Percentiles rank a stretch among this genome's conserved stretches.
Conservation (phyloP, 2,888 invertebrate genomes). For the Octodonta nipae region DNA sequence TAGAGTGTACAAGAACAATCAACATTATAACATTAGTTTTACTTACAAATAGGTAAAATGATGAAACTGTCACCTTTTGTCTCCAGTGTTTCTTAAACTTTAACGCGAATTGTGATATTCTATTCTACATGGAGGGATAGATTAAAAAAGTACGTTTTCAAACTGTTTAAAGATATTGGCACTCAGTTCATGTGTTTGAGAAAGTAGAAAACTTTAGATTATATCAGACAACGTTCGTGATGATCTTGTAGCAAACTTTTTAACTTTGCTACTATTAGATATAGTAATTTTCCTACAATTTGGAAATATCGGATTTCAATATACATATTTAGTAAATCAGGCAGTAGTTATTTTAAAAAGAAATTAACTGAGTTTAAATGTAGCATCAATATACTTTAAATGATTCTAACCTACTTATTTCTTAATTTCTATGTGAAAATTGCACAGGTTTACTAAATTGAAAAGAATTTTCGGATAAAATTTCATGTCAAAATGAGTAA, state of each 20-base stretch:
- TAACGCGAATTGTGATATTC: slow-evolving; percentile 35
- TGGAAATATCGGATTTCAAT: no score
- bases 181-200: slow-evolving; percentile 21
- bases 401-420: background rate
- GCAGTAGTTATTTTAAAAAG: no score
- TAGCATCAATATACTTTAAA: background rate
- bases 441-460: no score
- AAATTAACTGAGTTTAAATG: no score
- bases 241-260: slow-evolving; percentile 17
- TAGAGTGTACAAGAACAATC: no score
- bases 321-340: no score
- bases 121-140: slow-evolving; percentile 27
- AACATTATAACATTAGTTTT: no score
- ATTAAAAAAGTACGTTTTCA: slow-evolving; percentile 19
- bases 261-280: slow-evolving; percentile 20
- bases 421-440: no score
- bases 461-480: no score
- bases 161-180: slow-evolving; percentile 18
- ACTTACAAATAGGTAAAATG: no score
- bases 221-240: slow-evolving; percentile 3
- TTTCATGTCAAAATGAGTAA: no score
- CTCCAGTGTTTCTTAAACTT: slow-evolving; percentile 25
- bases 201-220: slow-evolving; percentile 3
- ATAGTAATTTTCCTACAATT: no score
- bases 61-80: background rate